Evolutionary conservation across 2,888 invertebrate species (phyloP).

Genomic region (Drosophila aldrichi): DNA sequence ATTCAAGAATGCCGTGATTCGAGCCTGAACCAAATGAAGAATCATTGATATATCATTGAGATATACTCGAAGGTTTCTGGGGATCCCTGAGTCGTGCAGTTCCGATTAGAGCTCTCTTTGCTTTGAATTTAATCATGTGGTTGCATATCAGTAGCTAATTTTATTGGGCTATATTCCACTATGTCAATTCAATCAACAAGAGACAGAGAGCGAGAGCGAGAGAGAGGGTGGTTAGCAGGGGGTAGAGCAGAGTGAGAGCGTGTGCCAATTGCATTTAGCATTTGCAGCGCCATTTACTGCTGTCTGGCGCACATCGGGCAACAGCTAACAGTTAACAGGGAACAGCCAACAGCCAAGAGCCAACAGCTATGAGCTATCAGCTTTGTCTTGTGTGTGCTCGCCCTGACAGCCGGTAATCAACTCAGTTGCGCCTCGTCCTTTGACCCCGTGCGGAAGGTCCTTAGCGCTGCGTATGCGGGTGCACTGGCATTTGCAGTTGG

Average conservation of each 20-base stretch:
- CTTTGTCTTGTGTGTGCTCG: slow-evolving; percentile 63
- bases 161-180: background rate
- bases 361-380: slow-evolving; percentile 34
- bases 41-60: too few species aligned
- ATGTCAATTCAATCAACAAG: background rate
- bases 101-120: too few species aligned
- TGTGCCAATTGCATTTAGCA: slow-evolving; percentile 54
- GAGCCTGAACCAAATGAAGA: too few species aligned
- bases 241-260: background rate
- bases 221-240: background rate
- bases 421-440: slow-evolving; percentile 62
- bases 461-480: slow-evolving; percentile 35
- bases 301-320: background rate
- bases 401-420: slow-evolving; percentile 65
- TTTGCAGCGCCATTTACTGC: slow-evolving; percentile 9
- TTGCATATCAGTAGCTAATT: slow-evolving; percentile 2
- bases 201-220: background rate
- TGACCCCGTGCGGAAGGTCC: slow-evolving; percentile 45
- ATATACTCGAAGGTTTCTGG: too few species aligned
- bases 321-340: background rate
- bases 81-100: too few species aligned
- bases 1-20: too few species aligned
- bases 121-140: background rate
- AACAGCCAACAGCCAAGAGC: slow-evolving; percentile 26
- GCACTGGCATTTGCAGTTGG: slow-evolving; percentile 36